A percentile compares a stretch with the other conserved stretches of the same genome.
phyloP scores from a whole-genome alignment of 1,140 invertebrate genomes.

The Carcinoscorpius rotundicauda region DNA sequence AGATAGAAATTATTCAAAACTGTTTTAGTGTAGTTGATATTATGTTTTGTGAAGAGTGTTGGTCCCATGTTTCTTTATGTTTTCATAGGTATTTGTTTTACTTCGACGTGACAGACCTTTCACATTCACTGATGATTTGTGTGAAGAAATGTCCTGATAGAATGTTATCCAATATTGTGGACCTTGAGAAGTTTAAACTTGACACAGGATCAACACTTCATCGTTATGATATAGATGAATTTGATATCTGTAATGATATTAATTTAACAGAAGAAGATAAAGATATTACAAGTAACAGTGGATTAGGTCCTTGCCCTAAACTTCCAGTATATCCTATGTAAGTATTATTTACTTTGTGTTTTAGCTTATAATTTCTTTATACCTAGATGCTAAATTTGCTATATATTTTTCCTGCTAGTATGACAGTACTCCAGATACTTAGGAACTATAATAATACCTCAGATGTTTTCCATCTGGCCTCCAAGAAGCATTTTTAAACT shows the following conservation, averaged over 20 bases:
- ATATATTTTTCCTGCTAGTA: no score
- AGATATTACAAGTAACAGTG: not conserved
- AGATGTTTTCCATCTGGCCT: no score
- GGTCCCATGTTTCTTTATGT: no score
- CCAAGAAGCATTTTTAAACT: no score
- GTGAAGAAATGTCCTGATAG: slow-evolving; percentile 71
- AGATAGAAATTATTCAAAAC: no score
- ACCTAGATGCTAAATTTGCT: no score
- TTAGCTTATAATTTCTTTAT: not conserved
- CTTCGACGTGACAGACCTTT: slow-evolving; percentile 61
- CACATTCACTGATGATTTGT: slow-evolving; percentile 70
- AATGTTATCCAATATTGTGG: slow-evolving; percentile 46
- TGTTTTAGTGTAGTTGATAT: no score
- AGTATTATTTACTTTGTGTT: slow-evolving; percentile 2
- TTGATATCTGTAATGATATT: slow-evolving; percentile 10
- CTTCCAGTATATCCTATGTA: slow-evolving; percentile 13
- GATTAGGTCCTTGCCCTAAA: slow-evolving; percentile 11
- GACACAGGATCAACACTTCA: slow-evolving; percentile 58
- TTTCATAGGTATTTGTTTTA: slow-evolving; percentile 58
- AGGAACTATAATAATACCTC: no score
- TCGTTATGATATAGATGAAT: slow-evolving; percentile 44
- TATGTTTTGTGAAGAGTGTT: no score
- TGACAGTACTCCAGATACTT: no score
- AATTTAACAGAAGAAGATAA: slow-evolving; percentile 2
- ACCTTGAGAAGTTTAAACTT: slow-evolving; percentile 59